Conservation (phyloP, 2,113 vertebrate species). For the Leucopternis melanops region DNA sequence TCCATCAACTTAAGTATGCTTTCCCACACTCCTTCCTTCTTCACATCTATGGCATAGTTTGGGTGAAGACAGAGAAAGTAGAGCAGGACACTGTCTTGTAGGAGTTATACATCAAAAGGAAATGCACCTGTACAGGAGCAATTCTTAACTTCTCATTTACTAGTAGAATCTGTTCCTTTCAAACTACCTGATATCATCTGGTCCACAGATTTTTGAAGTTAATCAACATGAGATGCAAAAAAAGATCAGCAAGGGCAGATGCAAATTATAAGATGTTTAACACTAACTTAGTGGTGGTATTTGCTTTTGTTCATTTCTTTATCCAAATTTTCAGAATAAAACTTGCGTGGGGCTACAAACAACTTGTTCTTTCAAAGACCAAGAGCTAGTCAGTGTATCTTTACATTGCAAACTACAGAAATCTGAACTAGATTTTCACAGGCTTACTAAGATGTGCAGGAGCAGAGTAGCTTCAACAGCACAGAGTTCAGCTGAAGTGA, state of each 20-base stretch:
- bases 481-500: neutral
- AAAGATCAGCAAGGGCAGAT: neutral
- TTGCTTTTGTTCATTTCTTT: neutral
- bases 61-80: neutral
- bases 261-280: neutral
- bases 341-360: fast-evolving
- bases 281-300: neutral
- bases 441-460: neutral
- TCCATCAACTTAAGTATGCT: neutral
- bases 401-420: neutral
- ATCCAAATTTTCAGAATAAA: neutral
- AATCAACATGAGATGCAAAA: neutral
- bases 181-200: neutral
- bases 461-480: neutral
- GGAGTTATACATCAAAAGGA: neutral
- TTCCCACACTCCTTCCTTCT: neutral
- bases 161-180: neutral
- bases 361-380: neutral
- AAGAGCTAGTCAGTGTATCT: neutral
- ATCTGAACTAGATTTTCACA: neutral
- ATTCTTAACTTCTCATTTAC: neutral
- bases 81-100: neutral
- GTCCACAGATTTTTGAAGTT: neutral
- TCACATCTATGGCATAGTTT: neutral
- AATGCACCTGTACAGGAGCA: neutral